Base-by-base conservation (phyloP, 2,113 vertebrate genomes). In the Amia ocellicauda region DNA sequence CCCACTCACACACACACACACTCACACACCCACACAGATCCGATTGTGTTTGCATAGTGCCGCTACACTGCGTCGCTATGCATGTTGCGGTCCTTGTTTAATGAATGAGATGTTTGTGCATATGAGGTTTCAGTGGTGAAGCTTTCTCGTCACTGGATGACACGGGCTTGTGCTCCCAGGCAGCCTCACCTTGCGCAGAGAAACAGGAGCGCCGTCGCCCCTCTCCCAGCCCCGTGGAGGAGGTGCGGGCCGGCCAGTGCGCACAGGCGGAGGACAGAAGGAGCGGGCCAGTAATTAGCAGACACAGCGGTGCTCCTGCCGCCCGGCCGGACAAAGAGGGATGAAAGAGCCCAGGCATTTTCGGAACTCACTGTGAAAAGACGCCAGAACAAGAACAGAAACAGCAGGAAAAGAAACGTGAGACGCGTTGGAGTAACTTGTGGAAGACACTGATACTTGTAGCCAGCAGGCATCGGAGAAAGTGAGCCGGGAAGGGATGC, bases 131-230 rank as follows among this genome's bases (percentile, higher is more conserved):
- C n/a, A n/a, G n/a, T n/a, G n/a, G n/a, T 0, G n/a, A n/a, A n/a
- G n/a, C n/a, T n/a, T n/a, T n/a, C n/a, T n/a, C n/a, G n/a, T n/a
- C n/a, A n/a, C n/a, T n/a, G n/a, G n/a, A n/a, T n/a, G n/a, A n/a
- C n/a, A n/a, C n/a, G n/a, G n/a, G n/a, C n/a, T n/a, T n/a, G n/a
- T n/a, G n/a, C n/a, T n/a, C n/a, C n/a, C n/a, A n/a, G n/a, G n/a
- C n/a, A n/a, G n/a, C 31, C 11, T 36, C 31, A 11, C 31, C 31
- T 63, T 78, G 68, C 67, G 62, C 47, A 49, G 62, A 67, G 74
- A 74, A 72, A 77, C 54, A 36, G 43, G 72, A 78, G 67, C 72
- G 60, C 62, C 45, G 49, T 62, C 54, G 51, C 55, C 75, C 65
- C 31, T 36, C 11, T 36, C 5, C 5, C 11, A 7, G 31, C 31